Percentiles rank a stretch among this genome's conserved stretches.
phyloP scores from a whole-genome alignment of 1,140 invertebrate genomes.

The Drosophila azteca region DNA sequence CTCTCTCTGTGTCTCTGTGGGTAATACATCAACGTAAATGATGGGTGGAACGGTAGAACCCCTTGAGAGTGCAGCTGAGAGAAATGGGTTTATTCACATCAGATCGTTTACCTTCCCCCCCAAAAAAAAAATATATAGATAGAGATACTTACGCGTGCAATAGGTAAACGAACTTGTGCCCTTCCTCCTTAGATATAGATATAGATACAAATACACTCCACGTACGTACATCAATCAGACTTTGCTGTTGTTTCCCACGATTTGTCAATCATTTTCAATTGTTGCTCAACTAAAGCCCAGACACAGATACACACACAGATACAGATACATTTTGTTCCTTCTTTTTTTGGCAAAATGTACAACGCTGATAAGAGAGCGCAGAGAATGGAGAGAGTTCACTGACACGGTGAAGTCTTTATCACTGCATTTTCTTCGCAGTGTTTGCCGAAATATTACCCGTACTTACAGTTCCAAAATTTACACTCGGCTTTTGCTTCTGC shows the following conservation, averaged over 20 bases:
- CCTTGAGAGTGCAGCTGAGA: conserved; percentile 30
- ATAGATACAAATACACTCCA: not conserved
- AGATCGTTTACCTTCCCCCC: conserved; percentile 55
- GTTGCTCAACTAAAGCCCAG: not conserved
- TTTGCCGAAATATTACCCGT: conserved; percentile 21
- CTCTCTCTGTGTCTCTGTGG: conserved; percentile 21
- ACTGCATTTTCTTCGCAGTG: conserved; percentile 23
- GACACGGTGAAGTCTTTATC: conserved; percentile 40
- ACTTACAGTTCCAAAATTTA: conserved; percentile 37
- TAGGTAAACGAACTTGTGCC: conserved; percentile 45
- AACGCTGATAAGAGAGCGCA: conserved; percentile 44
- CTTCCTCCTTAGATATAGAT: conserved; percentile 33
- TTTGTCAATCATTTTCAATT: conserved; percentile 27
- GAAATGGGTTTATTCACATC: conserved; percentile 68
- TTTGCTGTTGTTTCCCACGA: conserved; percentile 46
- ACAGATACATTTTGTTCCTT: not conserved
- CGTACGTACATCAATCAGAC: not conserved
- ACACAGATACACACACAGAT: not conserved
- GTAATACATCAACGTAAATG: conserved; percentile 75
- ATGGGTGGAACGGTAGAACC: conserved; percentile 20
- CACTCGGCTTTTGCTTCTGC: not conserved
- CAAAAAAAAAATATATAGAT: not conserved
- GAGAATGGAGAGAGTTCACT: conserved; percentile 35
- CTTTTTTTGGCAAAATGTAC: conserved; percentile 38
- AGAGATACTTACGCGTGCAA: no score